Conservation (phyloP, 2,888 invertebrate species). For the Leptopilina syphax region DNA sequence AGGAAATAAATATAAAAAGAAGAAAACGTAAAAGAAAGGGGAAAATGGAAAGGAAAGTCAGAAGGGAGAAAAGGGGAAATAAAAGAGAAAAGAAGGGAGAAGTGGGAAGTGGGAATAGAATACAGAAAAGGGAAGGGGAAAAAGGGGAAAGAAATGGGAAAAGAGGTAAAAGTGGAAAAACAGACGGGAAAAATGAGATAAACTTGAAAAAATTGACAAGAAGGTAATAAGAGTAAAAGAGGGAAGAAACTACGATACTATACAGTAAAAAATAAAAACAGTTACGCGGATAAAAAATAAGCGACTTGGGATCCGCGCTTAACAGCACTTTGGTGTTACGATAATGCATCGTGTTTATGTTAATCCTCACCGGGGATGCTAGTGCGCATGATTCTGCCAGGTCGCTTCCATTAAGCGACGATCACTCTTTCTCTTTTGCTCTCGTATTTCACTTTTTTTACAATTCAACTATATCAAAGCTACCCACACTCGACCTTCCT, state of each 20-base stretch:
- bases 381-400: constrained; percentile 57
- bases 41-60: too few species aligned
- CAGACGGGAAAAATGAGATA: too few species aligned
- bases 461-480: constrained; percentile 15
- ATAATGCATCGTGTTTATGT: constrained; percentile 68
- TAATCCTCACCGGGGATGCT: constrained; percentile 60
- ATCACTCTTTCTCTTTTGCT: constrained; percentile 46
- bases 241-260: neutral
- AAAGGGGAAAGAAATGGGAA: too few species aligned
- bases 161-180: too few species aligned
- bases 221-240: too few species aligned
- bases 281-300: constrained; percentile 63
- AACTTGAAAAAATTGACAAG: too few species aligned
- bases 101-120: too few species aligned
- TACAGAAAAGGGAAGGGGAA: too few species aligned
- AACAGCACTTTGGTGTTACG: constrained; percentile 65
- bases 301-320: constrained; percentile 58
- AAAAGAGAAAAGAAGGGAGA: too few species aligned
- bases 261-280: constrained; percentile 41
- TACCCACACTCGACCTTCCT: constrained; percentile 23
- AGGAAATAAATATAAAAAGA: too few species aligned
- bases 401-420: constrained; percentile 51
- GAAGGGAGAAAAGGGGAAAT: too few species aligned
- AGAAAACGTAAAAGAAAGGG: too few species aligned
- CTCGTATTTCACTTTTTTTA: constrained; percentile 47